Percentiles rank a stretch among this genome's conserved stretches.
These are phyloP conservation scores for Orchestia grillus DNA, from an alignment of 1,140 invertebrate species.

Conservation along the genomic window DNA sequence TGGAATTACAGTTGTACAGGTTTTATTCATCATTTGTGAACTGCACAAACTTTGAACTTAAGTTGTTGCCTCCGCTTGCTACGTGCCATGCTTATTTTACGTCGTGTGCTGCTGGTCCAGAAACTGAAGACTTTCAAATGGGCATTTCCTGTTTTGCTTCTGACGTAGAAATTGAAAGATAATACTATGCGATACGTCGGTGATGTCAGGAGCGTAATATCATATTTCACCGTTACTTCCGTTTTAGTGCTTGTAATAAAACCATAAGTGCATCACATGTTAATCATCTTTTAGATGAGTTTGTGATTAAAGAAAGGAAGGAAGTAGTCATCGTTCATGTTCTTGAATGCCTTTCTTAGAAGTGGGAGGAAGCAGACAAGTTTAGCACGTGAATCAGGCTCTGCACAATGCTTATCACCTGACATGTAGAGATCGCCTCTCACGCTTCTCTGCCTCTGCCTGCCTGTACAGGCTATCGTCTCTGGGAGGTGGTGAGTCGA, in stretches of 20 bases:
- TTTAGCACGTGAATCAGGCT: not conserved
- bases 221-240: not conserved
- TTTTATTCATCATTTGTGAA: no score
- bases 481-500: no score
- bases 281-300: not conserved
- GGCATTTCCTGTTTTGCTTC: not conserved
- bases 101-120: no score
- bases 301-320: not conserved
- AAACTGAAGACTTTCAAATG: not conserved
- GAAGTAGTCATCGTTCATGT: not conserved
- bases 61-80: no score
- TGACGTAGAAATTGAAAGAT: not conserved
- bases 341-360: not conserved
- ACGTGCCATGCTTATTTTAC: no score
- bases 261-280: not conserved
- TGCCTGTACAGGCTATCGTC: no score
- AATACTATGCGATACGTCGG: not conserved
- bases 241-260: not conserved
- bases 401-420: not conserved
- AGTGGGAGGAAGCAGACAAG: not conserved
- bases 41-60: no score
- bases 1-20: no score
- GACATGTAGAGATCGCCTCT: not conserved
- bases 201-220: not conserved
- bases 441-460: no score